Evolutionary conservation across 37 sponge, comb jelly and placozoan species (phyloP).

Genomic region (Chondrosia reniformis): DNA sequence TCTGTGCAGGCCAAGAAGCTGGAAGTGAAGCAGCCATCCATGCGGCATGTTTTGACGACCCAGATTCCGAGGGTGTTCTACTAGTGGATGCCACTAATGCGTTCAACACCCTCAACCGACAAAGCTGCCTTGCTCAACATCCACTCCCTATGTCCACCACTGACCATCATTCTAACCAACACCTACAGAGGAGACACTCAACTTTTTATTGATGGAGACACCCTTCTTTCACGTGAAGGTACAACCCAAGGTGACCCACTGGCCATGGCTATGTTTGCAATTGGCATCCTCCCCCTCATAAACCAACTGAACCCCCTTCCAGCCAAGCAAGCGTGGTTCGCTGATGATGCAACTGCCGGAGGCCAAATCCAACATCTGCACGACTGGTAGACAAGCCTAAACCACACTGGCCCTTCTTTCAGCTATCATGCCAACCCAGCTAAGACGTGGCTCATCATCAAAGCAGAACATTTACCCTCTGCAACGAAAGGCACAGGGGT

Average conservation of each 20-base stretch:
- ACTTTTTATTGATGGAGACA: conserved; percentile 25
- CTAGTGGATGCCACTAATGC: no score
- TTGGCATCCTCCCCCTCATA: conserved; percentile 39
- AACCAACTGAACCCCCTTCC: neutral
- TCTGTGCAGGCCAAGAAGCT: neutral
- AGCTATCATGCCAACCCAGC: neutral
- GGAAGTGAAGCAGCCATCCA: neutral
- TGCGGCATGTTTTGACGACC: neutral
- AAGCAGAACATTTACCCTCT: no score
- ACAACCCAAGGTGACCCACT: conserved; percentile 41
- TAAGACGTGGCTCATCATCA: neutral
- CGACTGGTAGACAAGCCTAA: neutral
- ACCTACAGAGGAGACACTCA: conserved; percentile 15
- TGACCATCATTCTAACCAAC: conserved; percentile 19
- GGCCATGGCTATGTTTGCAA: conserved; percentile 56
- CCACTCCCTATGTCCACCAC: conserved; percentile 16
- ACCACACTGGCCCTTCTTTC: neutral
- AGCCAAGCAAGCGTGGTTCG: conserved; percentile 4
- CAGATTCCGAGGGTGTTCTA: neutral
- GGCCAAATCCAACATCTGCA: neutral
- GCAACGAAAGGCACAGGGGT: no score
- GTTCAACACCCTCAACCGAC: conserved; percentile 25
- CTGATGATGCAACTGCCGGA: conserved; percentile 8
- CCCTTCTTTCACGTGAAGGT: conserved; percentile 34
- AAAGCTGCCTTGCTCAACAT: conserved; percentile 39